Conservation (phyloP, 2,888 invertebrate genomes). For the Bimastos eiseni region DNA sequence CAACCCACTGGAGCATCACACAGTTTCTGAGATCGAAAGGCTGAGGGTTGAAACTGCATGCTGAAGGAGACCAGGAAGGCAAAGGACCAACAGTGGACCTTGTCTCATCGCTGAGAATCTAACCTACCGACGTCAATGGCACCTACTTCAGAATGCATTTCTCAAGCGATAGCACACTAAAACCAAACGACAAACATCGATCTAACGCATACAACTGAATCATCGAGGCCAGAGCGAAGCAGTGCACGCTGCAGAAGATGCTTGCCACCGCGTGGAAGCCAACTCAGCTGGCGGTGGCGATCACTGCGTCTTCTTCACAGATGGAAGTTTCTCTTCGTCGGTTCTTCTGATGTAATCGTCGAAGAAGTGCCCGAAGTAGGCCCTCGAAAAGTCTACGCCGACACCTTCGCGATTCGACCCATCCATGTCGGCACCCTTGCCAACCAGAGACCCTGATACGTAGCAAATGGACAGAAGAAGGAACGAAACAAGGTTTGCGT, state of each 20-base stretch:
- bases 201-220: background rate
- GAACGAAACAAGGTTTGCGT: slow-evolving; percentile 33
- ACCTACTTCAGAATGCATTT: background rate
- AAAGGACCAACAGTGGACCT: background rate
- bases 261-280: background rate
- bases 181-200: background rate
- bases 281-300: background rate
- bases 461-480: slow-evolving; percentile 34
- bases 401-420: slow-evolving; percentile 31
- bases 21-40: background rate
- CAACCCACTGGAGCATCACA: background rate
- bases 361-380: slow-evolving; percentile 35
- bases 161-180: background rate
- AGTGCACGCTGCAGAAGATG: background rate
- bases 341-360: slow-evolving; percentile 20
- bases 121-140: background rate
- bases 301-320: slow-evolving; percentile 6
- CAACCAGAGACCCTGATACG: slow-evolving; percentile 37
- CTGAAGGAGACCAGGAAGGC: background rate
- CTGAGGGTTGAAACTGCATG: background rate
- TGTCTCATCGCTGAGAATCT: background rate
- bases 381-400: slow-evolving; percentile 35
- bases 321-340: slow-evolving; percentile 19
- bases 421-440: slow-evolving; percentile 39
- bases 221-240: background rate